phyloP scores from a whole-genome alignment of 2,797 vertebrate species.

The Neosalanx taihuensis region DNA sequence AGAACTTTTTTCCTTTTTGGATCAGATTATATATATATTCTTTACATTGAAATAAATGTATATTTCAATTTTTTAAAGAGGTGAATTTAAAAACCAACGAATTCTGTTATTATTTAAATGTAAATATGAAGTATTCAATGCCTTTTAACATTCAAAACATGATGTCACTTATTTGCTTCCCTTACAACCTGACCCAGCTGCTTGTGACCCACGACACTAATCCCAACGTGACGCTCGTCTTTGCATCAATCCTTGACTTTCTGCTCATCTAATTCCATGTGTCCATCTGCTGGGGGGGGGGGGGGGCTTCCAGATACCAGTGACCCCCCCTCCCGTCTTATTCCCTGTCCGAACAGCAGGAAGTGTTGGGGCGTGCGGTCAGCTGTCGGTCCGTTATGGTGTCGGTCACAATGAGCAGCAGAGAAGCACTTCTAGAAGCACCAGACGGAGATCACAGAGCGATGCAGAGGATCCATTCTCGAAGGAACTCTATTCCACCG shows the following conservation, averaged over 20 bases:
- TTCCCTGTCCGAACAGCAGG: constrained; percentile 17
- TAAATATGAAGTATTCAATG: too few species aligned
- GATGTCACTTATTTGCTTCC: background rate
- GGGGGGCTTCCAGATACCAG: too few species aligned
- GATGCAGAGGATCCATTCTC: constrained; percentile 39
- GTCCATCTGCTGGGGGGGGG: background rate
- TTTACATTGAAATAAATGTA: too few species aligned
- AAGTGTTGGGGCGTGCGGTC: background rate
- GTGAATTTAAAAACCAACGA: too few species aligned
- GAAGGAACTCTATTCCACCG: constrained; percentile 70
- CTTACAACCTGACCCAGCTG: too few species aligned
- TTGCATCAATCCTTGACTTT: background rate
- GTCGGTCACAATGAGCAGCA: constrained; percentile 35
- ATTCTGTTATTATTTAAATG: too few species aligned
- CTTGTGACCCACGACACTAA: background rate
- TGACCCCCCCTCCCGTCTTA: background rate
- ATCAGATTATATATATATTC: too few species aligned
- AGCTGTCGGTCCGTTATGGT: constrained; percentile 31
- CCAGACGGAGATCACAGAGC: constrained; percentile 36
- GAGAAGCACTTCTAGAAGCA: constrained; percentile 51
- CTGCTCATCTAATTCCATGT: background rate
- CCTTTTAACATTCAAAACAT: too few species aligned
- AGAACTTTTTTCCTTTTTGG: too few species aligned
- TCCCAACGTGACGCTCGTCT: background rate
- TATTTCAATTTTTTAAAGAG: too few species aligned